Percentiles rank a stretch among this genome's conserved stretches.
Evolutionary conservation across 1,140 invertebrate species (phyloP).

Genomic region (Aphelinus certus): DNA sequence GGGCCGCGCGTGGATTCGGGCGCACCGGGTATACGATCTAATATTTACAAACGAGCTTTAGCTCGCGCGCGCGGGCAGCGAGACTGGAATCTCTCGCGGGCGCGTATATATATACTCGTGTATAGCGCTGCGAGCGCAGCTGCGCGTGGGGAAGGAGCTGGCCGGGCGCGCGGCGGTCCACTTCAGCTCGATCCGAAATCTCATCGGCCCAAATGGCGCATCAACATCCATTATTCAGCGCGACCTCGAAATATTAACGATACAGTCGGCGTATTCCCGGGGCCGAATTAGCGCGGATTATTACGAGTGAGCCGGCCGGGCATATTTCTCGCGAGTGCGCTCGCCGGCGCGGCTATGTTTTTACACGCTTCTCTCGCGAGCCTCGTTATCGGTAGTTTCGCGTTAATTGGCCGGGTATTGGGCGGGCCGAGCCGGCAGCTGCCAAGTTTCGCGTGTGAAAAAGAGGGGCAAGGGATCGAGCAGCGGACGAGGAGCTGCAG

Average conservation of each 20-base stretch:
- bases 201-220: constrained; percentile 67
- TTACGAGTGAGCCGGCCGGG: constrained; percentile 48
- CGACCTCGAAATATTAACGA: constrained; percentile 65
- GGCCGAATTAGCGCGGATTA: constrained; percentile 66
- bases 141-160: constrained; percentile 33
- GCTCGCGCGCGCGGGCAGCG: constrained; percentile 18
- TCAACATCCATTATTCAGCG: constrained; percentile 66
- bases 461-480: too few species aligned
- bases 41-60: constrained; percentile 61
- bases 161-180: constrained; percentile 47
- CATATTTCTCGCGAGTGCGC: constrained; percentile 12
- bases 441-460: too few species aligned
- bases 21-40: constrained; percentile 43
- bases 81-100: constrained; percentile 41
- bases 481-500: background rate
- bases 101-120: constrained; percentile 41
- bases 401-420: background rate
- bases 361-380: constrained; percentile 39
- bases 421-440: too few species aligned
- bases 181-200: constrained; percentile 61
- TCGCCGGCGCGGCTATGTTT: constrained; percentile 32
- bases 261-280: constrained; percentile 66
- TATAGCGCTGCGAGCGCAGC: constrained; percentile 41
- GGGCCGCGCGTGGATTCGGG: background rate
- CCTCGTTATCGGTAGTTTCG: background rate